These are phyloP conservation scores for Andrena hattorfiana DNA, from an alignment of 2,888 invertebrate species.

Conservation along the genomic window DNA sequence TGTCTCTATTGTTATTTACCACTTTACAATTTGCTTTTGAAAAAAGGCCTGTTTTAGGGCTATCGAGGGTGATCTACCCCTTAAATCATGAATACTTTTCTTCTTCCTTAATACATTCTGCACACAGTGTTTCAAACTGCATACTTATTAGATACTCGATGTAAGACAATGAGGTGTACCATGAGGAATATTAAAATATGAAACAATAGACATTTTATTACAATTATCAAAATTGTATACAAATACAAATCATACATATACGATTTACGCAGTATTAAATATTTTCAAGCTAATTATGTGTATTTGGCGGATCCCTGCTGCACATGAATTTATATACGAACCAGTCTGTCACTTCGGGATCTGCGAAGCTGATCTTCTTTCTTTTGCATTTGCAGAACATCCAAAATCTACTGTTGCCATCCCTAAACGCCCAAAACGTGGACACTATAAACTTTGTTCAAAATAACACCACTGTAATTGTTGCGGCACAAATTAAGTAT, in stretches of 20 bases:
- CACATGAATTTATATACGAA: conserved; percentile 65
- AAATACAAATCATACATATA: conserved; percentile 10
- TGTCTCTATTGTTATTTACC: too few relatives aligned
- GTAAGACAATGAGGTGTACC: neutral
- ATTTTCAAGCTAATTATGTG: neutral
- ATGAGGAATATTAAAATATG: neutral
- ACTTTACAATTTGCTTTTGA: too few relatives aligned
- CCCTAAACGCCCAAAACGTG: conserved; percentile 6
- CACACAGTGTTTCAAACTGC: too few relatives aligned
- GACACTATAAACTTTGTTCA: neutral
- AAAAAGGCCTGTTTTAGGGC: too few relatives aligned
- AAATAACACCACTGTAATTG: neutral
- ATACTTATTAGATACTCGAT: too few relatives aligned
- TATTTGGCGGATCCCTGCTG: conserved; percentile 19
- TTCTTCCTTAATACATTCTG: too few relatives aligned
- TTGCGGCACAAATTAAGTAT: neutral
- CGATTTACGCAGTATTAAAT: neutral
- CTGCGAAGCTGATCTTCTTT: conserved; percentile 70
- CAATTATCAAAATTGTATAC: conserved; percentile 28
- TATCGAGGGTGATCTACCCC: too few relatives aligned
- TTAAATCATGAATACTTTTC: too few relatives aligned
- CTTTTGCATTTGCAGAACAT: conserved; percentile 13
- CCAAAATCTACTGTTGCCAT: neutral
- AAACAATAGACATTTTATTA: conserved; percentile 38
- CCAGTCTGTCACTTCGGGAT: conserved; percentile 74